A percentile compares a stretch with the other conserved stretches of the same genome.
Conservation (phyloP, 2,113 vertebrate genomes). For the Carassius carassius region DNA sequence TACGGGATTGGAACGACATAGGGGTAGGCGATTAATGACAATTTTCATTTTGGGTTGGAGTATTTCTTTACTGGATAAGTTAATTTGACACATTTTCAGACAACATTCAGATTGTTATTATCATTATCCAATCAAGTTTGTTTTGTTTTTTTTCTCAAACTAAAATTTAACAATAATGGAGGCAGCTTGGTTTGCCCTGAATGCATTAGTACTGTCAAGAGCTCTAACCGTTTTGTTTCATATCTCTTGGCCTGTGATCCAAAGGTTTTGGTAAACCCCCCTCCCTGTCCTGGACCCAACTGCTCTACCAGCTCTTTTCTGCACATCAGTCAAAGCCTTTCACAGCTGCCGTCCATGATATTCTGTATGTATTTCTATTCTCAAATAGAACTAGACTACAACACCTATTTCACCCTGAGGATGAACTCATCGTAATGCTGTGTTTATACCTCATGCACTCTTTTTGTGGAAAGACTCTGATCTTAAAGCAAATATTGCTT, state of each 20-base stretch:
- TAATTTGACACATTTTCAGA: background rate
- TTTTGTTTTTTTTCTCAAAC: background rate
- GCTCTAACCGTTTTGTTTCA: background rate
- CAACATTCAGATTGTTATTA: background rate
- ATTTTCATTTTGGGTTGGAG: too few species aligned
- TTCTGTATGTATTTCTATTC: conserved; percentile 40
- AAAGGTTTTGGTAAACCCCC: conserved; percentile 19
- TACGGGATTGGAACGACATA: too few species aligned
- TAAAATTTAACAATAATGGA: background rate
- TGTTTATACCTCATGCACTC: conserved; percentile 50
- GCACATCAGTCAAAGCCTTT: conserved; percentile 34
- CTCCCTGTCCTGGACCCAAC: conserved; percentile 20
- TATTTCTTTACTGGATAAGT: too few species aligned
- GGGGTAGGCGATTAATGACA: too few species aligned
- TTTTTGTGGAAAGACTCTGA: conserved; percentile 28
- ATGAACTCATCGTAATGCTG: conserved; percentile 51
- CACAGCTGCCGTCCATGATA: conserved; percentile 15
- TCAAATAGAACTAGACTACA: conserved; percentile 37
- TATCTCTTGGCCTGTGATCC: conserved; percentile 16
- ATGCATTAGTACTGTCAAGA: background rate
- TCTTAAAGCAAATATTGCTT: background rate
- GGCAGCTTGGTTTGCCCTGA: background rate
- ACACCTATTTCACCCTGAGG: conserved; percentile 35
- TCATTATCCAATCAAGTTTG: background rate
- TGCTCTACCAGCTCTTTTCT: conserved; percentile 20